Percentiles rank a stretch among this genome's conserved stretches.
Conservation (phyloP, 2,113 vertebrate species). For the Heteronetta atricapilla region DNA sequence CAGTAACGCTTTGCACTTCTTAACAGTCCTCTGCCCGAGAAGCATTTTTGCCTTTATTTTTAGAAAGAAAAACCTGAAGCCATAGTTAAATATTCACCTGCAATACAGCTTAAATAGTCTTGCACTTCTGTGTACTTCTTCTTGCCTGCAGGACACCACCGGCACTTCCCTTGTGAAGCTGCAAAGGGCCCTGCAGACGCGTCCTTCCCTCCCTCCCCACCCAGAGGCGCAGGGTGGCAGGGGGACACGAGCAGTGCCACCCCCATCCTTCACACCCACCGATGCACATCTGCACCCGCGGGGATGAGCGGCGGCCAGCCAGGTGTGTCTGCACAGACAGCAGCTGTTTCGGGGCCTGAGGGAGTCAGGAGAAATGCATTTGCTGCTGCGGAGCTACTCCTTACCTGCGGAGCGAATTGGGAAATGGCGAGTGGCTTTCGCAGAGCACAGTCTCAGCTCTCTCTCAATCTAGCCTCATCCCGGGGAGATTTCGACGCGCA, state of each 20-base stretch:
- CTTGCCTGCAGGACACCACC: neutral
- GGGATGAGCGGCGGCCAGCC: neutral
- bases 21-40: neutral
- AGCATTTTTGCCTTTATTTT: neutral
- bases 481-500: neutral
- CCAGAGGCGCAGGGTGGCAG: accelerated
- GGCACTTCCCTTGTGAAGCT: neutral
- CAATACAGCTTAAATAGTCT: neutral
- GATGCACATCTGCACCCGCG: accelerated
- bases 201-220: neutral
- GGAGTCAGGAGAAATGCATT: neutral
- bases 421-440: neutral
- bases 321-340: neutral
- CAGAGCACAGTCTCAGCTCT: neutral
- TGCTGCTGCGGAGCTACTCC: neutral
- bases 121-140: neutral
- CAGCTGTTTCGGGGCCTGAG: neutral
- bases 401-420: neutral
- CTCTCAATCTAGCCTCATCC: neutral
- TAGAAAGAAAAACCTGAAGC: neutral
- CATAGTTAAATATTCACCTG: neutral
- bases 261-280: accelerated
- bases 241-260: neutral
- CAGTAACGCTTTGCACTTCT: neutral
- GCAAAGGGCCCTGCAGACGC: neutral